Percentiles rank a stretch among this genome's conserved stretches.
These are phyloP conservation scores for Aphodius granarius DNA, from an alignment of 2,888 invertebrate genomes.

Conservation along the genomic window DNA sequence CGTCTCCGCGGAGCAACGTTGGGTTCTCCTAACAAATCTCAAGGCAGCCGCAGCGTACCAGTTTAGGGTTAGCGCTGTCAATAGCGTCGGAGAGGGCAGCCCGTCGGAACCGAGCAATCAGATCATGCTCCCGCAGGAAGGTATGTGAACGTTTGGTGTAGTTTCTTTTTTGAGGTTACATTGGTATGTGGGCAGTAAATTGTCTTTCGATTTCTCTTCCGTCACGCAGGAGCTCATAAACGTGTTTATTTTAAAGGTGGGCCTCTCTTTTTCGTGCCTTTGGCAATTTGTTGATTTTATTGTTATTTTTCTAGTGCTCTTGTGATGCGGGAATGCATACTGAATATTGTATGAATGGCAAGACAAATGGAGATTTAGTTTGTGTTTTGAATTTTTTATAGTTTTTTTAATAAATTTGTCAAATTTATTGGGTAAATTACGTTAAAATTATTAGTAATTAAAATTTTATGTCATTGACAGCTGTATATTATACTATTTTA, in stretches of 20 bases:
- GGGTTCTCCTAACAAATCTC: slow-evolving; percentile 79
- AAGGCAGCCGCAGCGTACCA: slow-evolving; percentile 96
- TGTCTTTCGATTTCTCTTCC: slow-evolving; percentile 46
- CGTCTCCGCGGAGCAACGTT: slow-evolving; percentile 77
- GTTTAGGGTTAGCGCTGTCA: slow-evolving; percentile 95
- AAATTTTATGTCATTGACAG: too few relatives aligned
- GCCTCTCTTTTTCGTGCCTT: slow-evolving; percentile 27
- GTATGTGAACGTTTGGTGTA: slow-evolving; percentile 59
- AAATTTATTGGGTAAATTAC: too few relatives aligned
- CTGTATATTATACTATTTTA: too few relatives aligned
- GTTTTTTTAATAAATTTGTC: too few relatives aligned
- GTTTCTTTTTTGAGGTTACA: slow-evolving; percentile 5
- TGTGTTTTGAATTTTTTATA: too few relatives aligned
- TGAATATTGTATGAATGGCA: too few relatives aligned
- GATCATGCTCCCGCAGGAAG: slow-evolving; percentile 93
- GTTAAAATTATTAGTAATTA: too few relatives aligned
- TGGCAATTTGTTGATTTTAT: neutral
- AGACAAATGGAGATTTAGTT: too few relatives aligned
- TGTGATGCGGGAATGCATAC: too few relatives aligned
- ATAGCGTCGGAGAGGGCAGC: slow-evolving; percentile 93
- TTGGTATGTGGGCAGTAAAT: slow-evolving; percentile 40
- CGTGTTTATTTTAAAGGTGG: slow-evolving; percentile 47
- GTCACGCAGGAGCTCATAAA: slow-evolving; percentile 46
- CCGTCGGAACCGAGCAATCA: slow-evolving; percentile 88
- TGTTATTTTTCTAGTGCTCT: too few relatives aligned